Evolutionary conservation across 2,888 invertebrate genomes (phyloP), one percentile per base, ranked within the genome.

Genomic region (Lasioglossum villosulum): DNA sequence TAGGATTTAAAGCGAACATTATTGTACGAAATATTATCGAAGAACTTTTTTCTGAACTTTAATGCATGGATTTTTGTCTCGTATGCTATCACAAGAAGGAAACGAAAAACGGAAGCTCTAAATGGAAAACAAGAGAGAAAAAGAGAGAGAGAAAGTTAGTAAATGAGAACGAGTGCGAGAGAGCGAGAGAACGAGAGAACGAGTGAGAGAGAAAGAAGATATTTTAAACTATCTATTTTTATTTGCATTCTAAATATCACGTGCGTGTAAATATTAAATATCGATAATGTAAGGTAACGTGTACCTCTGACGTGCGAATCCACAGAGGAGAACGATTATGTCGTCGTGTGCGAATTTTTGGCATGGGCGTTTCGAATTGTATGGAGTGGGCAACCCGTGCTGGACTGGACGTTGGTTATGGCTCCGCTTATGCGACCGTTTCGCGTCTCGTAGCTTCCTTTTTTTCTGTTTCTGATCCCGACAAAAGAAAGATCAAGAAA

Each of bases 151-250:
- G 70, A 70, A n/a, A 37, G 39, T n/a, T 23, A 39, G 39, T 68
- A 70, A 23, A 39, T 81, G 89, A 88, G 75, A 37, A 70, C 80
- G 56, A 76, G 70, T 16, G 71, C 30, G 63, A 72, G 10, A 68
- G 34, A 19, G 19, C 16, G 68, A 23, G 66, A 19, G 66, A 34
- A 34, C 34, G 19, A 37, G 68, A 23, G 78, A 66, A 63, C 71
- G 27, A 56, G 87, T 82, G 70, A 14, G 70, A 70, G 70, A 70
- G 70, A 83, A 89, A 88, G 75, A 83, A 90, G 91, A 93, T 93
- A 94, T 94, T 93, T 94, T 93, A 89, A 93, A 93, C 91, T 91
- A 92, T 92, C 92, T 93, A 94, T 93, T 93, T 93, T 94, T 92
- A 91, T 94, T 94, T 93, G 91, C 91, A 92, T 91, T 92, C 92